Evolutionary conservation across 1,140 invertebrate species (phyloP), one percentile per base, ranked within the genome.

Genomic region (Diprion similis): DNA sequence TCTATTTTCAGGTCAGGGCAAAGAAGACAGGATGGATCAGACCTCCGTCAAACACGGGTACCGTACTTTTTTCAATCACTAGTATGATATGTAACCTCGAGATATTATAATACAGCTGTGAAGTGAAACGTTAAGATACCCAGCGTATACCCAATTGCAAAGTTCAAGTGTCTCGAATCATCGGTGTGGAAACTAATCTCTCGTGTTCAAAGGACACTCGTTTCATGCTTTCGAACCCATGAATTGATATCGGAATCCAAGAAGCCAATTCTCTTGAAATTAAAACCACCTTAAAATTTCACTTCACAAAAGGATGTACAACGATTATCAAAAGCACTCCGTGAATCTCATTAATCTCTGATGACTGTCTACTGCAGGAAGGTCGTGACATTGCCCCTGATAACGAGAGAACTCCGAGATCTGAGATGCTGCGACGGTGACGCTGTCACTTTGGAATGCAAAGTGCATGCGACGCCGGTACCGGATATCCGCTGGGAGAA

Each of bases 391-490:
- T 88, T 95, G 59, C 95, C 95, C 4, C 89, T 89, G 9, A 91
- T 96, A 75, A 90, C 90, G 19, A 89, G 91, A 70, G 91, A 93
- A 70, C 85, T 96, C 70, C 91, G 91, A 73, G 93, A 96, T 84
- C 82, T 95, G n/a, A 89, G 93, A 65, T 95, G 94, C 78, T 94
- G 93, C 78, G 95, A 96, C 80, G 94, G 95, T 6, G 95, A 96
- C 80, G 90, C 92, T 0, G 91, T 95, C 2, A 91, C 93, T 48
- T 89, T 96, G 48, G 94, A 96, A 79, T 95, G 94, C 77, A 89
- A 90, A 78, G 90, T 96, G 24, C 89, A 92, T 66, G 92, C 92
- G 7, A 89, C 90, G 46, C 92, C 93, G 0, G 82, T 85, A 8
- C 90, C 91, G 0, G 90, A 92, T 77, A 90, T 96, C 71, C 90